Conservation (phyloP, 2,113 vertebrate species). For the Laterallus jamaicensis region DNA sequence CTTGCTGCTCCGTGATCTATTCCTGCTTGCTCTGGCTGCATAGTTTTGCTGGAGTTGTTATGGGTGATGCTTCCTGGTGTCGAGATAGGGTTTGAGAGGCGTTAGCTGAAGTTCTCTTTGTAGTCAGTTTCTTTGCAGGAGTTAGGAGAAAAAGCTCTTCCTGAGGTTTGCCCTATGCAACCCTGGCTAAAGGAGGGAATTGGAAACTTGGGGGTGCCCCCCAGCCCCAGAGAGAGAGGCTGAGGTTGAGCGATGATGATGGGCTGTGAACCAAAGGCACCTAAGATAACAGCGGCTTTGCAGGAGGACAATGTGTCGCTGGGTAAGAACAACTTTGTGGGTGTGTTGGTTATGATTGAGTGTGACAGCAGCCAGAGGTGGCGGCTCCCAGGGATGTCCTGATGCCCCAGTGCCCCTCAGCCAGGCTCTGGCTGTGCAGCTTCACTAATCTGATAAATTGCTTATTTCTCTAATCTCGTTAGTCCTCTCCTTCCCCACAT, state of each 20-base stretch:
- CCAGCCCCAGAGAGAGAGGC: accelerated
- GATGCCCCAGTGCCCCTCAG: not conserved
- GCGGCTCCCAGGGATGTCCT: not conserved
- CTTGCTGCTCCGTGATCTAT: not conserved
- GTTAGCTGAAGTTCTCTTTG: accelerated
- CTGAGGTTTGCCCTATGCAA: not conserved
- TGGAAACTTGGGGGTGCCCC: too few species aligned
- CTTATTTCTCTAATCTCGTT: not conserved
- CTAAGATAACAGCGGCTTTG: not conserved
- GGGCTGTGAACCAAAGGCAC: not conserved
- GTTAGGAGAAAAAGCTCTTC: not conserved
- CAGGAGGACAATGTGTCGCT: accelerated
- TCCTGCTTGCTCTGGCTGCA: not conserved
- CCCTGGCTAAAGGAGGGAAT: accelerated
- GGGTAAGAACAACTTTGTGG: not conserved
- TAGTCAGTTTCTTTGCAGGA: not conserved
- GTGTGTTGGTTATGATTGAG: not conserved
- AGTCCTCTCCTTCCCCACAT: not conserved
- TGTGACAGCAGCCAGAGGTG: not conserved
- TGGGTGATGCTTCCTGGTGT: not conserved
- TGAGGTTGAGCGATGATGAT: not conserved
- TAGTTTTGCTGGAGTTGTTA: not conserved
- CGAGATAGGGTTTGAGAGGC: not conserved
- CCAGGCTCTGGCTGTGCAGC: accelerated
- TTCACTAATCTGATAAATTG: not conserved